phyloP scores from a whole-genome alignment of 2,113 vertebrate species.

The Phrynosoma platyrhinos region DNA sequence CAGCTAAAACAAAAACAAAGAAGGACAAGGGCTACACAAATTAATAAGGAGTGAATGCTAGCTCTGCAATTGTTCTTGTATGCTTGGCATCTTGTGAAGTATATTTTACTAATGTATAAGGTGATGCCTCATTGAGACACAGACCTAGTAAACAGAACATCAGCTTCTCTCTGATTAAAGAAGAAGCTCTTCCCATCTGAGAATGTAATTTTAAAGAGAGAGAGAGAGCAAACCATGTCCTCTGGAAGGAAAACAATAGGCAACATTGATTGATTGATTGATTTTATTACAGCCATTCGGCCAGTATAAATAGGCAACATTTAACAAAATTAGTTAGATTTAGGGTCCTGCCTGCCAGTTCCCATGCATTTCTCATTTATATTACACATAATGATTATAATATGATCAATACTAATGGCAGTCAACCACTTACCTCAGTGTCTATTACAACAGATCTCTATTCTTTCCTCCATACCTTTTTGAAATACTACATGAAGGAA shows the following conservation, averaged over 20 bases:
- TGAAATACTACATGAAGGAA: neutral
- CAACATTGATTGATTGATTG: no score
- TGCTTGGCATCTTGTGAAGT: neutral
- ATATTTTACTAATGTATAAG: neutral
- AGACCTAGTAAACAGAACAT: neutral
- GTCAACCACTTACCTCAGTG: neutral
- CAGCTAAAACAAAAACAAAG: neutral
- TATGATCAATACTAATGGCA: neutral
- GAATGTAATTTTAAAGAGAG: neutral
- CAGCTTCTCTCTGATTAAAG: neutral
- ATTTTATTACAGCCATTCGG: no score
- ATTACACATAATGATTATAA: neutral
- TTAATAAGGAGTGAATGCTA: neutral
- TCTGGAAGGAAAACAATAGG: neutral
- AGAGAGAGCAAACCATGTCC: neutral
- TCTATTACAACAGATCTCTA: neutral
- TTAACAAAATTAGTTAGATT: neutral
- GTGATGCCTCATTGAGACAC: neutral
- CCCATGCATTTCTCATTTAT: neutral
- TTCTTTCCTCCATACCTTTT: neutral
- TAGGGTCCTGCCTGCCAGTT: neutral
- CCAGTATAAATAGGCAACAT: neutral
- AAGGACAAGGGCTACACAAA: neutral
- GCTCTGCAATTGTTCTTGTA: neutral
- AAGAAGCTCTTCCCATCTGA: neutral